Conservation (phyloP, 2,888 invertebrate species). For the Oithona nana region DNA sequence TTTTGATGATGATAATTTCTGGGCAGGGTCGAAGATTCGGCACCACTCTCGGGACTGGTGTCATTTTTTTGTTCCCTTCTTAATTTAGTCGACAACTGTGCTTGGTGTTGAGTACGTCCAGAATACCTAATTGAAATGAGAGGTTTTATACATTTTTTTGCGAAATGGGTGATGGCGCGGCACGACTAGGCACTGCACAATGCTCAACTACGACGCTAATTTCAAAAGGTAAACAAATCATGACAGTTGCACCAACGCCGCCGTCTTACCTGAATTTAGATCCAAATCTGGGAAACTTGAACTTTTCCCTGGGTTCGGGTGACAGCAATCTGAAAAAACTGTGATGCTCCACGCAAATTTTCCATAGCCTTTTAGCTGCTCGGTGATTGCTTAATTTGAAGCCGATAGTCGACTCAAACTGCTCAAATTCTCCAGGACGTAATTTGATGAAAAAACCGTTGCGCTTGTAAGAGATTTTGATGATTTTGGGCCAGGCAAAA, state of each 20-base stretch:
- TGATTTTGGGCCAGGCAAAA: constrained; percentile 97
- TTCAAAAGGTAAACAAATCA: too few species aligned
- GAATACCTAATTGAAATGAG: too few species aligned
- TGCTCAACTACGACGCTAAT: too few species aligned
- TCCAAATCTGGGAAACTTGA: constrained; percentile 67
- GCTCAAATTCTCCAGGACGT: constrained; percentile 90
- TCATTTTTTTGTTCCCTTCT: not conserved
- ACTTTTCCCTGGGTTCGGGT: constrained; percentile 59
- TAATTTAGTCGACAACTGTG: constrained; percentile 25
- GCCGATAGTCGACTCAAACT: constrained; percentile 85
- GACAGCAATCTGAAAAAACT: constrained; percentile 94
- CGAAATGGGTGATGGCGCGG: too few species aligned
- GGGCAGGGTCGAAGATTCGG: not conserved
- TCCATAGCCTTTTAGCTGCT: constrained; percentile 94
- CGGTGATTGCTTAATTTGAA: constrained; percentile 87
- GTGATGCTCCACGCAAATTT: constrained; percentile 97
- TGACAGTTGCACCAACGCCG: too few species aligned
- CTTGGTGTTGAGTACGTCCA: constrained; percentile 90
- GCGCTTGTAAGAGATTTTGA: constrained; percentile 94
- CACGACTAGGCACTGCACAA: too few species aligned
- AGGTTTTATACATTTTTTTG: too few species aligned
- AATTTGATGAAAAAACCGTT: constrained; percentile 96
- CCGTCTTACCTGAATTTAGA: constrained; percentile 52
- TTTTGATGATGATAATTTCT: not conserved
- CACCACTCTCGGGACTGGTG: not conserved